Conservation (phyloP, 2,888 invertebrate genomes). For the Calliphora vomitoria region DNA sequence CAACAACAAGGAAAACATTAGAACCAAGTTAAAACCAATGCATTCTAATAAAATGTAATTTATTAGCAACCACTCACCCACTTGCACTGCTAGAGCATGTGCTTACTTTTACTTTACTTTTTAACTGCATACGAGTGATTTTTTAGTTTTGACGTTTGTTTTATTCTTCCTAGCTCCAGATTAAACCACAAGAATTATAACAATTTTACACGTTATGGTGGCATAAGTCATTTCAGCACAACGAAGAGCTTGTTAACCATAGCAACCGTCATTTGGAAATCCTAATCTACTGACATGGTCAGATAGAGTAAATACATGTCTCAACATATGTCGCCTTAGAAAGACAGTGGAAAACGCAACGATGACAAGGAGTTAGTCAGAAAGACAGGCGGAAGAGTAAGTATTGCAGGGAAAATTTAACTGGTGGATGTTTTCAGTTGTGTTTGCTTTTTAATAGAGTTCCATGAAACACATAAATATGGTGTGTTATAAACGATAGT, state of each 20-base stretch:
- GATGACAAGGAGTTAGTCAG: neutral
- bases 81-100: slow-evolving; percentile 27
- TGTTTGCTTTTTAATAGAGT: neutral
- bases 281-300: slow-evolving; percentile 65
- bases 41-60: slow-evolving; percentile 76
- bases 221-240: slow-evolving; percentile 80
- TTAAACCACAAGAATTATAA: slow-evolving; percentile 82
- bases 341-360: slow-evolving; percentile 63
- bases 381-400: neutral
- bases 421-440: neutral
- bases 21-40: slow-evolving; percentile 59
- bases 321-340: slow-evolving; percentile 80
- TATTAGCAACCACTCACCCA: slow-evolving; percentile 73
- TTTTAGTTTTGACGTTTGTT: slow-evolving; percentile 33
- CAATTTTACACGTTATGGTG: slow-evolving; percentile 83
- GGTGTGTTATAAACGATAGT: too few relatives aligned
- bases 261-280: slow-evolving; percentile 63
- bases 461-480: too few relatives aligned
- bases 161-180: slow-evolving; percentile 37
- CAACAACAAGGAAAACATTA: slow-evolving; percentile 45
- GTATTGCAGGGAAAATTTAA: neutral
- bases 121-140: slow-evolving; percentile 37
- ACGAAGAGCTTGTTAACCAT: slow-evolving; percentile 52
- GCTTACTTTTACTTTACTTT: neutral
- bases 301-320: slow-evolving; percentile 75